These are phyloP conservation scores for Mactromeris polynyma DNA, from an alignment of 2,888 invertebrate genomes.

Conservation along the genomic window DNA sequence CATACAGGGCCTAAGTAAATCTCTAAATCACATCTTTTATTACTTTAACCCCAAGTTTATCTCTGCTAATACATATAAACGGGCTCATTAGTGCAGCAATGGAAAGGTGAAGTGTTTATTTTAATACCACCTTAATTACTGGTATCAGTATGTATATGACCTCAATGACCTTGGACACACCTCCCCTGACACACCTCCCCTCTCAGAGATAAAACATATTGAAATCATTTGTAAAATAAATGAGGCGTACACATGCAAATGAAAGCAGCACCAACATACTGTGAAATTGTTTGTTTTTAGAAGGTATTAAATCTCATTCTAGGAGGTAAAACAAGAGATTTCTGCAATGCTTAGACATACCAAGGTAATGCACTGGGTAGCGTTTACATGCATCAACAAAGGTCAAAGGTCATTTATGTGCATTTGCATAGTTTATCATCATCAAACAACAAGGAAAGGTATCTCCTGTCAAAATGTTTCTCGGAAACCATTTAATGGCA, in stretches of 20 bases:
- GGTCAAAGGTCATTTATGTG: not conserved
- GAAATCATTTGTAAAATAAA: slow-evolving; percentile 18
- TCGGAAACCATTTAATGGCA: too few relatives aligned
- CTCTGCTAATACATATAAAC: slow-evolving; percentile 46
- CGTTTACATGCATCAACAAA: not conserved
- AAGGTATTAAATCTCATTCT: not conserved
- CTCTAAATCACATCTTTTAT: slow-evolving; percentile 38
- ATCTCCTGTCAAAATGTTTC: too few relatives aligned
- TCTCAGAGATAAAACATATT: slow-evolving; percentile 2
- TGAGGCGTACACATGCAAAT: not conserved
- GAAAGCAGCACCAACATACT: not conserved
- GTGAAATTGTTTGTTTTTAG: not conserved
- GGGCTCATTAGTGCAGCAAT: slow-evolving; percentile 45
- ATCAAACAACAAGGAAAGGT: not conserved
- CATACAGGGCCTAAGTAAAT: too few relatives aligned
- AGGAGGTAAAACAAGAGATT: not conserved
- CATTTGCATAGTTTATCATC: not conserved
- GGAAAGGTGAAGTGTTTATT: slow-evolving; percentile 17
- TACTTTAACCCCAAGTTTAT: slow-evolving; percentile 52
- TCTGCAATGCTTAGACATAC: not conserved
- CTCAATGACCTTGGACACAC: slow-evolving; percentile 26
- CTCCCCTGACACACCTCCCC: not conserved
- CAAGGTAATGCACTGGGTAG: not conserved
- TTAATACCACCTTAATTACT: slow-evolving; percentile 30
- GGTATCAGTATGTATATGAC: slow-evolving; percentile 39